phyloP scores from a whole-genome alignment of 2,797 vertebrate genomes.

The Neomorphus geoffroyi region DNA sequence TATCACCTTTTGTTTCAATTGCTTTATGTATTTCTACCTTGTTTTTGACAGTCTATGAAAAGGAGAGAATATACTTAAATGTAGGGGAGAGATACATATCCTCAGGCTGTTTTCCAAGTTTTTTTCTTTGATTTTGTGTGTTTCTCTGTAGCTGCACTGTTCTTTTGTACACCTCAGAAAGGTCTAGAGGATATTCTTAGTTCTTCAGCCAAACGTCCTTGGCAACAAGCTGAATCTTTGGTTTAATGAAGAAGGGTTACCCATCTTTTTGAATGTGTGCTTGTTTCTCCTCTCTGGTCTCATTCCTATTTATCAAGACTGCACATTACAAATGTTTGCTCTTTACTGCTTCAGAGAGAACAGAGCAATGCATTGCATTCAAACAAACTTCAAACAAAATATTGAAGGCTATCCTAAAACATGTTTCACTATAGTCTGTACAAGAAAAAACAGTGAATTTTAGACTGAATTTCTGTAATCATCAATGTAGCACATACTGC shows the following conservation, averaged over 20 bases:
- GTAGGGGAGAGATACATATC: neutral
- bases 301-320: neutral
- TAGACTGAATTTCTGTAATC: neutral
- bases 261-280: neutral
- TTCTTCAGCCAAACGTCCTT: neutral
- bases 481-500: neutral
- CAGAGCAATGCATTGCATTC: neutral
- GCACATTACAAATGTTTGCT: neutral
- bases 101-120: conserved; percentile 12
- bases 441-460: neutral
- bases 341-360: neutral
- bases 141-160: neutral
- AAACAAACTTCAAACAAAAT: neutral
- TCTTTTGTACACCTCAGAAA: neutral
- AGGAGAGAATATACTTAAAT: neutral
- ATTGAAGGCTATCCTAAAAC: neutral
- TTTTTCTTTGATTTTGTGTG: neutral
- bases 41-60: neutral
- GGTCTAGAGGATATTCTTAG: neutral
- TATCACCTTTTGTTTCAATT: neutral
- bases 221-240: neutral
- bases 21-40: neutral
- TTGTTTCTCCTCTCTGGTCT: neutral
- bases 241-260: neutral
- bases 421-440: neutral